Evolutionary conservation across 2,797 vertebrate species (phyloP), one percentile per base, ranked within the genome.

Genomic region (Tapera naevia): DNA sequence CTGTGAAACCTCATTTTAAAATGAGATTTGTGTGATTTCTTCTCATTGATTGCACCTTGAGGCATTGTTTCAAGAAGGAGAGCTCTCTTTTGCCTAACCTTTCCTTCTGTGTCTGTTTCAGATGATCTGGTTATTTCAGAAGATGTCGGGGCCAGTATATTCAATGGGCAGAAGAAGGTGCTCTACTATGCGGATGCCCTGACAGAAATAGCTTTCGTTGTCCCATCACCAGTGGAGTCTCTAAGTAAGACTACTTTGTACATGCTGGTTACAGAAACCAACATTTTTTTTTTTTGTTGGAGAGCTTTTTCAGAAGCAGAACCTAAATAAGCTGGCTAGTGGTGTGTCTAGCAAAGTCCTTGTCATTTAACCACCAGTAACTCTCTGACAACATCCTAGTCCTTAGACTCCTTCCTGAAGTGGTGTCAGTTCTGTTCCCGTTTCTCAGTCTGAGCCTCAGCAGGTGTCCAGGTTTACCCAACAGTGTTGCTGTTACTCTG

Each of bases 171-270:
- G 95, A 99, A 97, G 95, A 98, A 98, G 65, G 98, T 98, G 92
- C 97, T 99, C 39, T 99, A 98, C 96, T 99, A 98, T 25, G 98
- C 98, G 0, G 98, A 99, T 65, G 98, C 98, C 67, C 98, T 99
- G 93, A 99, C 99, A 1, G 99, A 99, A 96, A 98, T 99, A 33
- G 98, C 98, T 81, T 99, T 99, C 92, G 98, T 99, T 53, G 98
- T 99, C 87, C 99, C 99, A 1, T 99, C 97, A 37, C 96, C 98
- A 21, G 97, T 98, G 85, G 99, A 99, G 89, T 98, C 98, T 80
- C 98, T 99, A 64, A 98, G 99, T 99, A 96, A 98, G 99, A 97
- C 17, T 58, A 13, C 66, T 83, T 30, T 89, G 18, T 65, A 45
- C 53, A 45, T 17, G 15, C 58, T 70, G 48, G 58, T 22, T n/a